Evolutionary conservation across 2,113 vertebrate species (phyloP).

Genomic region (Ceuthmochares aereus): DNA sequence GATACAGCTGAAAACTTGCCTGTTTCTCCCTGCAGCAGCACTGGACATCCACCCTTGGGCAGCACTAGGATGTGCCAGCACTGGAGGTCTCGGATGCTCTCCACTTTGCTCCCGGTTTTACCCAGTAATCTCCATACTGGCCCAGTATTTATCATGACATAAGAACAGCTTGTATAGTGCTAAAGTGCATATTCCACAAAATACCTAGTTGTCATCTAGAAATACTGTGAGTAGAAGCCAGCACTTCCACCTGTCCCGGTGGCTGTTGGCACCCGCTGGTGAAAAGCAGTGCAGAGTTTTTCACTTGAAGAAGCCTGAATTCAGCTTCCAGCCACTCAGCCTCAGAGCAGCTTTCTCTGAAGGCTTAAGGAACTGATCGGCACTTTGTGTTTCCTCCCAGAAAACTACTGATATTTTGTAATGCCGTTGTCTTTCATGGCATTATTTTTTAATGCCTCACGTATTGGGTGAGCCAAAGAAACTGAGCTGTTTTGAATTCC

Average conservation of each 20-base stretch:
- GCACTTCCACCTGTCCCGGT: background rate
- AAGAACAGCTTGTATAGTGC: background rate
- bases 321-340: background rate
- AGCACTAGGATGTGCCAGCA: accelerated
- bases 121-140: background rate
- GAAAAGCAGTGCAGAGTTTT: background rate
- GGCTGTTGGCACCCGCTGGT: background rate
- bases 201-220: background rate
- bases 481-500: background rate
- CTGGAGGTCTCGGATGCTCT: accelerated
- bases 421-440: background rate
- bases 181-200: background rate
- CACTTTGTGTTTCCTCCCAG: background rate
- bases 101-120: background rate
- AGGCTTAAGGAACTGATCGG: background rate
- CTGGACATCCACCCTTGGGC: background rate
- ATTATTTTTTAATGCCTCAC: too few relatives aligned
- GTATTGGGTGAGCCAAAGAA: background rate
- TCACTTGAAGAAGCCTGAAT: background rate
- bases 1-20: background rate
- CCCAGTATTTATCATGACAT: accelerated
- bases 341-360: background rate
- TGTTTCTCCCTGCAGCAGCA: accelerated
- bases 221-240: background rate
- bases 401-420: background rate